These are phyloP conservation scores for Trinectes maculatus DNA, from an alignment of 2,113 vertebrate genomes.

Conservation along the genomic window DNA sequence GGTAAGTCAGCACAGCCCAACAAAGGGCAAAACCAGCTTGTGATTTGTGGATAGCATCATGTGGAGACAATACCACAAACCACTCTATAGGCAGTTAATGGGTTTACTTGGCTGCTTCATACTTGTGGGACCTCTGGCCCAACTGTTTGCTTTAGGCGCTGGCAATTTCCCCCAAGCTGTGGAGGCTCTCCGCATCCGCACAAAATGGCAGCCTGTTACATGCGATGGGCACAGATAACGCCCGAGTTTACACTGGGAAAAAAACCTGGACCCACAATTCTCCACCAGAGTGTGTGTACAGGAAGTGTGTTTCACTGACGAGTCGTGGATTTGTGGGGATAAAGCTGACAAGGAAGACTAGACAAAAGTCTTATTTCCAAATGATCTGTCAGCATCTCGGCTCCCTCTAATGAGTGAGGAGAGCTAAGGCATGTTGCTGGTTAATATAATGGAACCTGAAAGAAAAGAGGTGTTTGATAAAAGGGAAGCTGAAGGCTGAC, in stretches of 20 bases:
- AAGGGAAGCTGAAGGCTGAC: slow-evolving; percentile 51
- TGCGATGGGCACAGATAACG: slow-evolving; percentile 42
- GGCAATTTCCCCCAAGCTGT: slow-evolving; percentile 62
- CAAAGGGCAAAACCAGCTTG: slow-evolving; percentile 52
- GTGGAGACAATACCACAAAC: slow-evolving; percentile 51
- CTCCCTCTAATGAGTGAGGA: slow-evolving; percentile 53
- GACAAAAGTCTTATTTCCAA: slow-evolving; percentile 27
- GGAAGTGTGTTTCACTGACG: slow-evolving; percentile 25
- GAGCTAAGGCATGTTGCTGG: slow-evolving; percentile 61
- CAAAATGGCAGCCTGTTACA: slow-evolving; percentile 64
- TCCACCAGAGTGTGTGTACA: slow-evolving; percentile 7
- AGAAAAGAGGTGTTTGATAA: slow-evolving; percentile 70
- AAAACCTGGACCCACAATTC: slow-evolving; percentile 5
- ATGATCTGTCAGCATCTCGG: slow-evolving; percentile 25
- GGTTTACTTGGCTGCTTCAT: slow-evolving; percentile 66
- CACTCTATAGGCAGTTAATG: slow-evolving; percentile 72
- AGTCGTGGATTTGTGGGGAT: slow-evolving; percentile 15
- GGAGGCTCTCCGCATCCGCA: slow-evolving; percentile 59
- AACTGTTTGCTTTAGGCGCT: slow-evolving; percentile 73
- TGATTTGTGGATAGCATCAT: slow-evolving; percentile 43
- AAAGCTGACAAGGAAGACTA: slow-evolving; percentile 8
- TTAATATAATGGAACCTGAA: slow-evolving; percentile 74
- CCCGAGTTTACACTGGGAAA: not conserved
- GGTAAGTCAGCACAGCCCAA: slow-evolving; percentile 35
- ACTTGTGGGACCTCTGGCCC: slow-evolving; percentile 66